phyloP scores from a whole-genome alignment of 2,888 invertebrate genomes.

The Cotesia congregata region DNA sequence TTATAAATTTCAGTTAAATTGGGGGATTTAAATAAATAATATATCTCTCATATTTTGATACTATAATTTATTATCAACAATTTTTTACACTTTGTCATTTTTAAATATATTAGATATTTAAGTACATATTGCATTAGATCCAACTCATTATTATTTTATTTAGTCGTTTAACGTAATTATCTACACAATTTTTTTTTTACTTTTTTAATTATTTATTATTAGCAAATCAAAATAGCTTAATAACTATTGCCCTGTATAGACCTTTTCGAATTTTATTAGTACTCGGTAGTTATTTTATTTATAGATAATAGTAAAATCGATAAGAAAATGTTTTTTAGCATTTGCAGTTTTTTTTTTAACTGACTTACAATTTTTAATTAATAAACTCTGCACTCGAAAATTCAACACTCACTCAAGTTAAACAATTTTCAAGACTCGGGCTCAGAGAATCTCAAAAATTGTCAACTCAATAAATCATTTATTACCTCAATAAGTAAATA shows the following conservation, averaged over 20 bases:
- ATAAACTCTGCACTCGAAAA: slow-evolving; percentile 5
- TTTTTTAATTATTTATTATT: slow-evolving; percentile 45
- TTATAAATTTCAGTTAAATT: no score
- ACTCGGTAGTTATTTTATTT: slow-evolving; percentile 18
- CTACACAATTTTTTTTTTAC: slow-evolving; percentile 53
- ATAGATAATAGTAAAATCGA: slow-evolving; percentile 5
- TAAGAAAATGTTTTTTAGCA: slow-evolving; percentile 9
- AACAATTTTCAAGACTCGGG: slow-evolving; percentile 53
- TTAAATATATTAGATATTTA: not conserved
- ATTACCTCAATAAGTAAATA: slow-evolving; percentile 9
- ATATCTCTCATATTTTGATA: slow-evolving; percentile 44
- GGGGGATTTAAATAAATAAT: not conserved
- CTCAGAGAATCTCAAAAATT: slow-evolving; percentile 54
- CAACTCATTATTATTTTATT: slow-evolving; percentile 55
- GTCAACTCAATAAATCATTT: slow-evolving; percentile 29
- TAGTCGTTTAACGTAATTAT: slow-evolving; percentile 63
- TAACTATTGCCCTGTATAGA: slow-evolving; percentile 8
- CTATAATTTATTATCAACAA: slow-evolving; percentile 65
- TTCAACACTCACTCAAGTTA: slow-evolving; percentile 19
- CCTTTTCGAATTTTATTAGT: not conserved
- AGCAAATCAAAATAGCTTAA: slow-evolving; percentile 16
- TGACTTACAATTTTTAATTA: not conserved
- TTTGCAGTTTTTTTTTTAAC: slow-evolving; percentile 10
- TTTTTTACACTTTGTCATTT: slow-evolving; percentile 40
- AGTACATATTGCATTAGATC: not conserved